A percentile compares a stretch with the other conserved stretches of the same genome.
Evolutionary conservation across 2,888 invertebrate species (phyloP).

Genomic region (Polymixis flavicincta): DNA sequence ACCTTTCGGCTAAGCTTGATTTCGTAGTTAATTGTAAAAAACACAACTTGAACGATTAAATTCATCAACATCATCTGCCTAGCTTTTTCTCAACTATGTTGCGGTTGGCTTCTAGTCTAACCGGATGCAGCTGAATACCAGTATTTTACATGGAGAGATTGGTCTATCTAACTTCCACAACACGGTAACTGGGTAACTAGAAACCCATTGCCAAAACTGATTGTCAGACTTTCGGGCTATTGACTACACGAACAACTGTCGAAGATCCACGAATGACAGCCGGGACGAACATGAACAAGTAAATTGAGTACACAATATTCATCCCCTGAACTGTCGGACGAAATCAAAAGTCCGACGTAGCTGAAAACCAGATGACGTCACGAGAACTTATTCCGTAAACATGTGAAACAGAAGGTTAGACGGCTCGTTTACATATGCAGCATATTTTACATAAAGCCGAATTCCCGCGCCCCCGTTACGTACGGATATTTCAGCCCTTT

Average conservation of each 20-base stretch:
- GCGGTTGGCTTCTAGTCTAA: too few species aligned
- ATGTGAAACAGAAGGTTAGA: slow-evolving; percentile 61
- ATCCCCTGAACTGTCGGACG: slow-evolving; percentile 14
- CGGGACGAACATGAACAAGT: neutral
- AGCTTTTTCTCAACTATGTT: too few species aligned
- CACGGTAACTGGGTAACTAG: too few species aligned
- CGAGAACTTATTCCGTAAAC: slow-evolving; percentile 61
- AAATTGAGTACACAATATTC: slow-evolving; percentile 16
- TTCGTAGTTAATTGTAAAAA: neutral
- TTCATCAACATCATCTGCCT: neutral
- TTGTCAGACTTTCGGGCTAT: too few species aligned
- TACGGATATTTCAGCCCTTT: slow-evolving; percentile 39
- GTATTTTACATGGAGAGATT: too few species aligned
- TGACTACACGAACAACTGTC: too few species aligned
- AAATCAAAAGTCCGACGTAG: slow-evolving; percentile 45
- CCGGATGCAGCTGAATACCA: too few species aligned
- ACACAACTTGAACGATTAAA: neutral
- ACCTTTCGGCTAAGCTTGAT: neutral
- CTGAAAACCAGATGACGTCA: slow-evolving; percentile 57
- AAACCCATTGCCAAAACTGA: too few species aligned
- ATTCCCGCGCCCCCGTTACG: slow-evolving; percentile 42
- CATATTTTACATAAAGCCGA: slow-evolving; percentile 60
- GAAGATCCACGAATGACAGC: too few species aligned
- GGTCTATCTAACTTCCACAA: too few species aligned
- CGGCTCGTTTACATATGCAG: slow-evolving; percentile 60